Evolutionary conservation across 2,888 invertebrate species (phyloP), one percentile per base, ranked within the genome.

Genomic region (Lottia scabra): DNA sequence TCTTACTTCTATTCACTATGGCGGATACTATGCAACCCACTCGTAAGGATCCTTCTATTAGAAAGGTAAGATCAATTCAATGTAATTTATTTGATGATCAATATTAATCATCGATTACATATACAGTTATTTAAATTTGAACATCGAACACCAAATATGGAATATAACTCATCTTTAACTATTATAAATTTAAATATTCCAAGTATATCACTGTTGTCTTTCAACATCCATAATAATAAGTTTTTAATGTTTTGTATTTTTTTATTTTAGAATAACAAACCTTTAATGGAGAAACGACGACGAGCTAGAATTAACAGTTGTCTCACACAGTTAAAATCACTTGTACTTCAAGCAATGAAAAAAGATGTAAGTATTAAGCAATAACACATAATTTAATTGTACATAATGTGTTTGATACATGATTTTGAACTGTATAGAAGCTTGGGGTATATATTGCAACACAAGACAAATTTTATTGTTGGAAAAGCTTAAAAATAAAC

Each of bases 271-370:
- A 84, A 83, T 48, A 87, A 87, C 74, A 88, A 88, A 70, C 87
- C 87, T 3, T 76, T 87, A 73, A 87, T 88, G 88, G 88, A 88
- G 71, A 86, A 85, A 77, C 81, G 85, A 67, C 72, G 88, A 68
- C 72, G 88, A 46, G 85, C 85, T 0, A 72, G 88, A 38, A 88
- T 88, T 65, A 88, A 88, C 78, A 84, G 80, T 38, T 87, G 87
- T 73, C 79, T 88, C 12, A 76, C 79, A n/a, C 85, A 87, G 67
- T 83, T 88, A 56, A 88, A 88, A 73, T 75, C 83, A 10, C 76
- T 87, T 45, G 85, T 88, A 0, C 77, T 87, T 45, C 85, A 87
- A 71, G 87, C 87, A 0, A 85, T 86, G 80, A 84, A 87, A 71
- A 87, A 87, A 84, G 87, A 87, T 81, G 87, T 87, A 80, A 85